These are phyloP conservation scores for Protomyctophum bolini DNA, from an alignment of 2,113 vertebrate genomes.

Conservation along the genomic window DNA sequence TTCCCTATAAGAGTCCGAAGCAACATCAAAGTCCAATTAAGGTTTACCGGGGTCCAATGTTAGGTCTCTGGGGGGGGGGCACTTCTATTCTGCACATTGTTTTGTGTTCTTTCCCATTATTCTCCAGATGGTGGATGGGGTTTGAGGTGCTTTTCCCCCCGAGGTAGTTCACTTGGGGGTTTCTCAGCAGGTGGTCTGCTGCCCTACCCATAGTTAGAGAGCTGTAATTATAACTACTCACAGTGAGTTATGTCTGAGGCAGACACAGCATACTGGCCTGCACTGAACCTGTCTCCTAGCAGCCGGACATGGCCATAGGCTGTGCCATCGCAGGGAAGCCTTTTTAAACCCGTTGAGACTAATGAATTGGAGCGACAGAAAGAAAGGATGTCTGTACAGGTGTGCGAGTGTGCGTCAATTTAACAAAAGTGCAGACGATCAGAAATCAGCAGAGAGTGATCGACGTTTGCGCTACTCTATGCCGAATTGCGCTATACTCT, in stretches of 20 bases:
- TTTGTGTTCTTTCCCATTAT: slow-evolving; percentile 9
- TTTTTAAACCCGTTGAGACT: no score
- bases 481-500: no score
- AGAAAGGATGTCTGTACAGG: no score
- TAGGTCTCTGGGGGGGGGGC: background rate
- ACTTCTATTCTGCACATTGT: slow-evolving; percentile 5
- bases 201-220: background rate
- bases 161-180: slow-evolving; percentile 13
- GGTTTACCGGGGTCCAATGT: background rate
- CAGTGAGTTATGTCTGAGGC: background rate
- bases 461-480: no score
- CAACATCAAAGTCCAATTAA: slow-evolving; percentile 32
- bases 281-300: no score
- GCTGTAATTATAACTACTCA: background rate
- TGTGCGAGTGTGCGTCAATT: no score
- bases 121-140: background rate
- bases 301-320: no score
- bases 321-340: no score
- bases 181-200: slow-evolving; percentile 17
- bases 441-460: no score
- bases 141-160: slow-evolving; percentile 1
- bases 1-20: background rate
- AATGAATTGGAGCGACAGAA: no score
- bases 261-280: no score
- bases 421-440: no score